Base-by-base conservation (phyloP, 2,888 invertebrate genomes). In the Desoria tigrina region DNA sequence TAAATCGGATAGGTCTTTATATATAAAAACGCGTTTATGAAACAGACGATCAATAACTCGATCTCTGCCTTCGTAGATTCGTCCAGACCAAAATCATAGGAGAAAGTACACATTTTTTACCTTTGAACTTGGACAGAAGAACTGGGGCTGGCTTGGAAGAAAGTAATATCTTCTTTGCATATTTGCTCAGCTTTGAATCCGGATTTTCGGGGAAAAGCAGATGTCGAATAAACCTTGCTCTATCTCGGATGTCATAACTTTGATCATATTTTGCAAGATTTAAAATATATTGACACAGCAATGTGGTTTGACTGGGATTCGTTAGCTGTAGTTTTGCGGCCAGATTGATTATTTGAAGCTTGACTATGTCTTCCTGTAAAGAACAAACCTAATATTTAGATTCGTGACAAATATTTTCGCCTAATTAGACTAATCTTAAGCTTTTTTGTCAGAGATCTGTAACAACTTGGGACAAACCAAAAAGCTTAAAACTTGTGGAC, bases 181-280 rank as follows among this genome's bases (percentile, higher is more conserved):
- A 85, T 65, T 86, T 84, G 0, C 86, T 82, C 26, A 93, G 82
- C 56, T 84, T 83, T 63, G 82, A 83, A 45, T 84, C 82, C 16
- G 81, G 81, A 11, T 83, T 83, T 69, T 82, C 82, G 78, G 88
- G 85, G 75, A 91, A 86, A 28, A 93, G 85, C 76, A 94, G 88
- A 70, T 89, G 89, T 16, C 90, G 87, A 61, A 99, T 83, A 79
- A 98, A 88, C 26, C 99, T 84, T 3, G 95, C 94, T 11, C 96
- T 85, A 82, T 99, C 99, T 26, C 99, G 85, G 61, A 99, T 94
- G 82, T 99, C 98, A 79, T 98, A 99, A 81, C 94, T 95, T 76
- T 90, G 90, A 84, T 99, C 99, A 81, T 98, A 99, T 76, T 94
- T 90, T 1, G 98, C 96, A 77, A 99, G 83, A 74, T 88, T 92